These are phyloP conservation scores for Platypus cylindrus DNA, from an alignment of 2,888 invertebrate species.

Conservation along the genomic window DNA sequence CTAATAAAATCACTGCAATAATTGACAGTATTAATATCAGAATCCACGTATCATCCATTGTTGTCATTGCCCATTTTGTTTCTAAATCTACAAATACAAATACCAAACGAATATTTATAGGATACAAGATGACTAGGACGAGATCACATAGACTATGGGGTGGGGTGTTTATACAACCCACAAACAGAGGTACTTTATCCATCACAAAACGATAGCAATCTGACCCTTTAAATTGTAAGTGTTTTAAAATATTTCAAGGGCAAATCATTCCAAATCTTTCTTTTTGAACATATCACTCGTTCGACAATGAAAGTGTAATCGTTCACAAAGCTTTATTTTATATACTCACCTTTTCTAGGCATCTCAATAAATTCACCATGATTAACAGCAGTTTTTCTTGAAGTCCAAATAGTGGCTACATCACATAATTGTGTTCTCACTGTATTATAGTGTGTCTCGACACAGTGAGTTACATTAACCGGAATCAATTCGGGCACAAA, in stretches of 20 bases:
- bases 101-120: no score
- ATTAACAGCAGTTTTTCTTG: conserved; percentile 25
- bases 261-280: no score
- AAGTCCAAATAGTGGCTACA: conserved; percentile 38
- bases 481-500: conserved; percentile 36
- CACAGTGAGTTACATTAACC: conserved; percentile 47
- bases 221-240: no score
- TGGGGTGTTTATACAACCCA: no score
- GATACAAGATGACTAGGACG: no score
- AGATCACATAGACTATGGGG: no score
- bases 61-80: conserved; percentile 45
- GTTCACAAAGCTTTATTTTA: neutral
- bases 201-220: no score
- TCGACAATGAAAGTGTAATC: no score
- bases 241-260: no score
- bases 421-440: conserved; percentile 52
- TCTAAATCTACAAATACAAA: conserved; percentile 27
- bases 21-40: conserved; percentile 67
- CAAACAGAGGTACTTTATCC: no score
- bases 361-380: conserved; percentile 61
- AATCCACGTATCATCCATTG: conserved; percentile 71
- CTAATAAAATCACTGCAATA: conserved; percentile 65
- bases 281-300: no score
- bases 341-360: conserved; percentile 53
- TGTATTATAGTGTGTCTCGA: no score